Percentiles rank a stretch among this genome's conserved stretches.
Evolutionary conservation across 2,888 invertebrate species (phyloP).

Genomic region (Nomada ruficornis): DNA sequence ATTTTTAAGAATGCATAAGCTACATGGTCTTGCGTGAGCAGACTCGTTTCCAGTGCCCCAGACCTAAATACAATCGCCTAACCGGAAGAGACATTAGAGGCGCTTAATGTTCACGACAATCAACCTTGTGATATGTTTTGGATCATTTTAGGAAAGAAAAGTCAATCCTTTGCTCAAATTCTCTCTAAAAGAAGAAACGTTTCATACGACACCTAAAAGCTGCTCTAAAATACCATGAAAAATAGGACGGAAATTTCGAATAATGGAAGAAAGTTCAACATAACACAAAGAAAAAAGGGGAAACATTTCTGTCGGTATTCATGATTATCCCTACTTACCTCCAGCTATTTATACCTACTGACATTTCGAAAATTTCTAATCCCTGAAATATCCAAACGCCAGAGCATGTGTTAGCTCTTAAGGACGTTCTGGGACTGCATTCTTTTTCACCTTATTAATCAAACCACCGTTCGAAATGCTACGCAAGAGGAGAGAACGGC

Average conservation of each 20-base stretch:
- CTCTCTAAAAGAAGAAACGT: too few species aligned
- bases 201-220: too few species aligned
- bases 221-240: too few species aligned
- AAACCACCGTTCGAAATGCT: constrained; percentile 1
- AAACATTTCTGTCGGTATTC: too few species aligned
- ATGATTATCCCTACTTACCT: too few species aligned
- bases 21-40: neutral
- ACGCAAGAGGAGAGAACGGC: neutral
- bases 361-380: neutral
- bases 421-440: constrained; percentile 28
- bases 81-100: neutral
- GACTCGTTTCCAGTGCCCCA: neutral
- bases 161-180: neutral
- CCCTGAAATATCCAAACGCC: neutral
- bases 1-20: neutral
- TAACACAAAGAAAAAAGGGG: too few species aligned
- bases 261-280: too few species aligned
- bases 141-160: neutral
- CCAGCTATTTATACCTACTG: too few species aligned
- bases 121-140: neutral
- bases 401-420: constrained; percentile 3
- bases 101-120: neutral
- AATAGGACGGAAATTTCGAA: too few species aligned
- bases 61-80: neutral
- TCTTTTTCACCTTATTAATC: constrained; percentile 28